Evolutionary conservation across 2,797 vertebrate genomes (phyloP), one percentile per base, ranked within the genome.

Genomic region (Myiothlypis coronata): DNA sequence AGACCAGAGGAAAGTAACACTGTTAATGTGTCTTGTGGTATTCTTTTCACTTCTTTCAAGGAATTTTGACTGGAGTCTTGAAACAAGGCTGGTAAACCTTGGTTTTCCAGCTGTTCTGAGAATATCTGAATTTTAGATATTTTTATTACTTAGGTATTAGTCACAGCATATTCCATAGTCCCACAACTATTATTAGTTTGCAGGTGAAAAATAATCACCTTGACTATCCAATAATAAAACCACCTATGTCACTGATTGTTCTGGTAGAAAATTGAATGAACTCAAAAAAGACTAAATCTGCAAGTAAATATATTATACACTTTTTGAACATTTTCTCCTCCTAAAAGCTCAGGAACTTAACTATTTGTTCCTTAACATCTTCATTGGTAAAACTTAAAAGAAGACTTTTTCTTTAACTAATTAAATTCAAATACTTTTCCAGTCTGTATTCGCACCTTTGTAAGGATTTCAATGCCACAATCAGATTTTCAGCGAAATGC

Each of bases 291-390:
- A 63, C 30, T 82, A 72, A 86, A 64, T 68, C 30, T 71, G 6
- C 10, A 64, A 64, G 12, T 10, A 53, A 32, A 32, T 43, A 39
- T 20, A 6, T 20, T 28, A 43, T 8, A 3, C 3, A 17, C 5
- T 71, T 78, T 71, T 55, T 2, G 1, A 61, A 68, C 46, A 2
- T 0, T 2, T 30, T n/a, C 71, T 70, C 22, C 11, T 1, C 5
- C 9, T 8, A 78, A 74, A 67, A 49, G 0, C 8, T 50, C 8
- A 52, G 9, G 18, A 8, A 53, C 6, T 53, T 82, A 26, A 67
- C 37, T 82, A 43, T 59, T 32, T 23, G 2, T 35, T 87, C 12
- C 12, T 69, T 52, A 78, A 71, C 0, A 9, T 47, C 6, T 60
- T 57, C 10, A 12, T 11, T 67, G 5, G 13, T 50, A 83, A 86